These are phyloP conservation scores for Heterodera carotae DNA, from an alignment of 1,140 invertebrate species.

Conservation along the genomic window DNA sequence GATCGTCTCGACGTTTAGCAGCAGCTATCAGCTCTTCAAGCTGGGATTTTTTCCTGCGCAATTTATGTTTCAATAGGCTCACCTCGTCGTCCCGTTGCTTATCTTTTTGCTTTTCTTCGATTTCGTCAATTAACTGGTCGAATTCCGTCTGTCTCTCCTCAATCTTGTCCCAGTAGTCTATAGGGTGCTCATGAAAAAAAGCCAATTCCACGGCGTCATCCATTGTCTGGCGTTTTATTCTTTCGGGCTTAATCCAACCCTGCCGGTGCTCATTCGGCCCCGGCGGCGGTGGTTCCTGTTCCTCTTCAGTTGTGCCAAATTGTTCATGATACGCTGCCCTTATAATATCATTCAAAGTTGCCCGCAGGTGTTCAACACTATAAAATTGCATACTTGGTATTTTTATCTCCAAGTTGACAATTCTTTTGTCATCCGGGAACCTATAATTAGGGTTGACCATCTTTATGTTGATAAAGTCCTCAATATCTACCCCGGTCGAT, in stretches of 20 bases:
- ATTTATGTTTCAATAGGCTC: not conserved
- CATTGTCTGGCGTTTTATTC: not conserved
- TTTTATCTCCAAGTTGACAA: not conserved
- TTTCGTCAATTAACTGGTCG: not conserved
- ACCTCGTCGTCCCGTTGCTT: not conserved
- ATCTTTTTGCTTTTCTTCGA: not conserved
- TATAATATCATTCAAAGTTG: not conserved
- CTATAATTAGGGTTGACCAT: not conserved
- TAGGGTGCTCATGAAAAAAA: not conserved
- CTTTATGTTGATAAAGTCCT: not conserved
- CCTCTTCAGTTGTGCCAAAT: too few species aligned
- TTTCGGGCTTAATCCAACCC: not conserved
- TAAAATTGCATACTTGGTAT: not conserved
- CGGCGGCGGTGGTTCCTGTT: too few species aligned
- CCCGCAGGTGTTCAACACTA: not conserved
- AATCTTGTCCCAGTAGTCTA: not conserved
- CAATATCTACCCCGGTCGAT: not conserved
- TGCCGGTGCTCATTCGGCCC: too few species aligned
- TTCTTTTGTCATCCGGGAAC: not conserved
- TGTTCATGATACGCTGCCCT: not conserved
- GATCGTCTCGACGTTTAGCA: not conserved
- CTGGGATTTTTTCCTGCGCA: not conserved
- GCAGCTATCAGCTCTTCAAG: not conserved
- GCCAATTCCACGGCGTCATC: not conserved
- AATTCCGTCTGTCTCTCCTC: not conserved